Evolutionary conservation across 2,888 invertebrate genomes (phyloP).

Genomic region (Mycogona germanica): DNA sequence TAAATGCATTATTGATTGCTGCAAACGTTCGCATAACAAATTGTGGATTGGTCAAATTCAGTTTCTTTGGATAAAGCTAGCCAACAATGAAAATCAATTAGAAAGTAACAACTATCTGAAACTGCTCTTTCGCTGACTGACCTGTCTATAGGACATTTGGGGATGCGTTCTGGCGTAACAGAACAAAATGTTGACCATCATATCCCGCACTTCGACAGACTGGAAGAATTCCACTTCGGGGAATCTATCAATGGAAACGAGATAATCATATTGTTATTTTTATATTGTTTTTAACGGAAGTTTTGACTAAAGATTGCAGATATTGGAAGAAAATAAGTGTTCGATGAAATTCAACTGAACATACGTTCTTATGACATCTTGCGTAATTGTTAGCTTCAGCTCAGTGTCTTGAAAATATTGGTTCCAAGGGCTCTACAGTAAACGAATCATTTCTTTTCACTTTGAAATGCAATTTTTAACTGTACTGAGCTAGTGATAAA

Average conservation of each 20-base stretch:
- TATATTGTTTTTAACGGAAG: too few species aligned
- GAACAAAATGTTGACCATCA: constrained; percentile 52
- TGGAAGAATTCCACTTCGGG: constrained; percentile 70
- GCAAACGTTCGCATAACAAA: too few species aligned
- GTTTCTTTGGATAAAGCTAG: too few species aligned
- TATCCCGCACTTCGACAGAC: constrained; percentile 49
- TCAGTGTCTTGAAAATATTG: constrained; percentile 72
- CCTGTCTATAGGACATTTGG: constrained; percentile 59
- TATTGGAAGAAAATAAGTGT: constrained; percentile 1
- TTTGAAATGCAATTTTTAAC: background rate
- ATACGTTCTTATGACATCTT: constrained; percentile 64
- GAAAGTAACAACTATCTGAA: too few species aligned
- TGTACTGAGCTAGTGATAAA: background rate
- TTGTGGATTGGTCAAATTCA: too few species aligned
- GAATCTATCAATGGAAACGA: constrained; percentile 41
- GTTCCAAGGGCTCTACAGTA: constrained; percentile 61
- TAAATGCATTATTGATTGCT: too few species aligned
- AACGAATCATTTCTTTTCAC: background rate
- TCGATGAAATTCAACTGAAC: constrained; percentile 22
- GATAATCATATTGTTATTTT: too few species aligned
- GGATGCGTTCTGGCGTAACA: constrained; percentile 49
- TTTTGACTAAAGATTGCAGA: background rate
- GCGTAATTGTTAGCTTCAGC: constrained; percentile 55
- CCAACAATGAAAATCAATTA: background rate
- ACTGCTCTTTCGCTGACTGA: constrained; percentile 25